These are phyloP conservation scores for Ptychadena robeensis DNA, from an alignment of 2,797 vertebrate genomes.

Conservation along the genomic window DNA sequence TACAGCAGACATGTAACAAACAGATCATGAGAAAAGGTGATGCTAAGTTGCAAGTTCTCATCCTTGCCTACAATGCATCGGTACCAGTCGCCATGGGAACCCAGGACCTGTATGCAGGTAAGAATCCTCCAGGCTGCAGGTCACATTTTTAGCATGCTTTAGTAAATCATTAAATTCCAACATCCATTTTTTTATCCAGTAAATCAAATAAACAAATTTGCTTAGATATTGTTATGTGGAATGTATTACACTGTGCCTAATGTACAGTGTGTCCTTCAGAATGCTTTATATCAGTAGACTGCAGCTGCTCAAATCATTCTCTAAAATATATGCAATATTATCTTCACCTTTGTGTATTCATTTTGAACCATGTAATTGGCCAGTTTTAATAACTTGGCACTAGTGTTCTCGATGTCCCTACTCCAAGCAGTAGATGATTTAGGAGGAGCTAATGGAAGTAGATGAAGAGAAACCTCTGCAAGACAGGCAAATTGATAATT, in stretches of 20 bases:
- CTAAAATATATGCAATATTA: neutral
- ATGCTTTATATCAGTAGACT: neutral
- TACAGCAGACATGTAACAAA: neutral
- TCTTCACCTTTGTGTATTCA: too few species aligned
- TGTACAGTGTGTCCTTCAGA: neutral
- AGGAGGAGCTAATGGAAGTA: too few species aligned
- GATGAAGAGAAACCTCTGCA: too few species aligned
- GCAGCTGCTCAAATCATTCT: neutral
- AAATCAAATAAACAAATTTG: neutral
- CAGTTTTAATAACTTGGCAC: too few species aligned
- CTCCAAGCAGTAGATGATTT: too few species aligned
- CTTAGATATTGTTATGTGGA: neutral
- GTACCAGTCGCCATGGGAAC: conserved; percentile 10
- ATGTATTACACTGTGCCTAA: neutral
- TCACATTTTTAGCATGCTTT: conserved; percentile 5
- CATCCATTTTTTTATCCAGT: neutral
- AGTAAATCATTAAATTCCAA: neutral
- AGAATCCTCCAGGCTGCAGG: neutral
- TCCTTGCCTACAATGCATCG: neutral
- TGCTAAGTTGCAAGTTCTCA: neutral
- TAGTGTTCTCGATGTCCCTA: too few species aligned
- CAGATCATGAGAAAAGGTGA: neutral
- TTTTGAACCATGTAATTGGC: too few species aligned
- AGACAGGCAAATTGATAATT: too few species aligned
- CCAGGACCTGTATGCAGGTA: neutral